Evolutionary conservation across 1,140 invertebrate species (phyloP), one percentile per base, ranked within the genome.

Genomic region (Bombus balteatus): DNA sequence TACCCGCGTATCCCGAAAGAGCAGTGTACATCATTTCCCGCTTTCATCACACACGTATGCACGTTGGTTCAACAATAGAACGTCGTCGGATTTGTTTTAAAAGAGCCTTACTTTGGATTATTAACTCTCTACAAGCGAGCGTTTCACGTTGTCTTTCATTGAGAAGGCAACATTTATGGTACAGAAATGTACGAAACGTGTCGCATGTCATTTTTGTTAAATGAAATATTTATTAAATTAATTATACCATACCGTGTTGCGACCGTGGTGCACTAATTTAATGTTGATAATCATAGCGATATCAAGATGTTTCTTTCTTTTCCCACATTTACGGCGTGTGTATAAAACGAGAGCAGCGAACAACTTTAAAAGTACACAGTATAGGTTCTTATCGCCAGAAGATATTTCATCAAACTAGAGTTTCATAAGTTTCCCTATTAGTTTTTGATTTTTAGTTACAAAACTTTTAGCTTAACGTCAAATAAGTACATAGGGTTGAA

Each of bases 71-170:
- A 76, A 87, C 72, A 80, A 80, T 81, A 37, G 70, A 74, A 37
- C n/a, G 32, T 37, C 72, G 74, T 28, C 62, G 76, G 57, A 75
- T 80, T 88, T 86, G 77, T 86, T 81, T 78, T 57, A 75, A 73
- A 75, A 76, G 37, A 43, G 37, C 43, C 43, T 86, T 57, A 68
- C 74, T 79, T 25, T 59, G 74, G 43, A 57, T 82, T 88, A 88
- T 88, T 86, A 88, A 86, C 70, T 57, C 13, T 22, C 57, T 65
- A 32, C 25, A 71, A 47, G 41, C 53, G 39, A 65, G 47, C 68
- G 22, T 43, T n/a, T 71, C n/a, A 41, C 47, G 32, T 71, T 41
- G 66, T 34, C 15, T 79, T 66, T 6, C 59, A 34, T 74, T 59
- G 68, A 78, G 39, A 76, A 15, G 37, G 37, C 53, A 71, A 86